phyloP scores from a whole-genome alignment of 2,113 vertebrate genomes.

The Mola mola region DNA sequence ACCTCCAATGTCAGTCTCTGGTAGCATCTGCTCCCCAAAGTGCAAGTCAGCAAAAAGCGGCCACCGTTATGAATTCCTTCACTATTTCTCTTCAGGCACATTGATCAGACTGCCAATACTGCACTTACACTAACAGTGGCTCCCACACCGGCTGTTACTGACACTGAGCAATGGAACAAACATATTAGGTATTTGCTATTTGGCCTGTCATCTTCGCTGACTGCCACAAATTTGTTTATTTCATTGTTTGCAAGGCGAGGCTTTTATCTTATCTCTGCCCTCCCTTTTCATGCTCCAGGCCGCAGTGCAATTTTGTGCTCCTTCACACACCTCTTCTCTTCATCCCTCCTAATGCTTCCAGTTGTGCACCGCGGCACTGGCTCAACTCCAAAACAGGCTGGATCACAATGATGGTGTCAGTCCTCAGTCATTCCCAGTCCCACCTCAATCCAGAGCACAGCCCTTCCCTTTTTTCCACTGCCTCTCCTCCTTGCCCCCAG shows the following conservation, averaged over 20 bases:
- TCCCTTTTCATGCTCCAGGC: slow-evolving; percentile 24
- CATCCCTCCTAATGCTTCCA: slow-evolving; percentile 63
- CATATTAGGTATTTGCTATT: slow-evolving; percentile 61
- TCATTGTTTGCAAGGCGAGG: slow-evolving; percentile 51
- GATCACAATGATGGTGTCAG: slow-evolving; percentile 59
- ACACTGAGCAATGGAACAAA: slow-evolving; percentile 68
- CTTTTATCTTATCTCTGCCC: slow-evolving; percentile 31
- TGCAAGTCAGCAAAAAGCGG: slow-evolving; percentile 67
- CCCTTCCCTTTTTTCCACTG: slow-evolving; percentile 18
- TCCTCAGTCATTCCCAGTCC: slow-evolving; percentile 57
- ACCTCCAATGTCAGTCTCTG: slow-evolving; percentile 52
- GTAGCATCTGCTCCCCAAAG: slow-evolving; percentile 34
- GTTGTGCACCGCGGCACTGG: slow-evolving; percentile 53
- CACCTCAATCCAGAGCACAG: slow-evolving; percentile 58
- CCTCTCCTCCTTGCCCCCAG: background rate
- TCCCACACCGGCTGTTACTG: slow-evolving; percentile 45
- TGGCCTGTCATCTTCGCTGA: slow-evolving; percentile 39
- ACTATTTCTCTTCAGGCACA: slow-evolving; percentile 54
- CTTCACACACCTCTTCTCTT: slow-evolving; percentile 59
- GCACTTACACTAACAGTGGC: slow-evolving; percentile 68
- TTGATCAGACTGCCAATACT: slow-evolving; percentile 70
- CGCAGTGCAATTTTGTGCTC: slow-evolving; percentile 57
- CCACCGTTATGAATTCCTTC: slow-evolving; percentile 48
- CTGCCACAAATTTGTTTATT: slow-evolving; percentile 52
- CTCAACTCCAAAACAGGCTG: slow-evolving; percentile 54